Evolutionary conservation across 2,113 vertebrate genomes (phyloP).

Genomic region (Boulengeromyrus knoepffleri): DNA sequence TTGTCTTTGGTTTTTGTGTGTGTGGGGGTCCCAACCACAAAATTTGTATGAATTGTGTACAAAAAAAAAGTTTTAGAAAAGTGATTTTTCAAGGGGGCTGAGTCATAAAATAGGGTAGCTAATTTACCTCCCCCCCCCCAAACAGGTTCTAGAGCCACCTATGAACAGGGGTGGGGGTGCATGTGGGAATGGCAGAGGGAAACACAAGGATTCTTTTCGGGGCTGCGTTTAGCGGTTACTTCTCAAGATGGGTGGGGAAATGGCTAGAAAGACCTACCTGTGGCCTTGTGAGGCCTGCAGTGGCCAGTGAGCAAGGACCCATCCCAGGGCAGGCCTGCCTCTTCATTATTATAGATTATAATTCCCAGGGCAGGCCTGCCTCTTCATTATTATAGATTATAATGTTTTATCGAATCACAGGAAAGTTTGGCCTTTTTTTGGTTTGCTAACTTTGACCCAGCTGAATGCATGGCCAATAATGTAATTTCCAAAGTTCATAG

Average conservation of each 20-base stretch:
- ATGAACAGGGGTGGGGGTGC: slow-evolving; percentile 19
- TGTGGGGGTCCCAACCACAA: not conserved
- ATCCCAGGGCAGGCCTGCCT: not conserved
- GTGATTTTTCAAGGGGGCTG: not conserved
- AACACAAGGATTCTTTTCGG: slow-evolving; percentile 44
- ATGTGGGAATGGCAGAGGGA: slow-evolving; percentile 46
- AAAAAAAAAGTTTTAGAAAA: not conserved
- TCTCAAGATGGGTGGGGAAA: slow-evolving; percentile 48
- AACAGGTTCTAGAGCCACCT: not conserved
- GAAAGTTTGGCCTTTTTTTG: not conserved
- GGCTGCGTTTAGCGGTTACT: slow-evolving; percentile 48
- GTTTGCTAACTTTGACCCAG: not conserved
- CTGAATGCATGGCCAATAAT: not conserved
- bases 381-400: not conserved
- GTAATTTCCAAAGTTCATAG: not conserved
- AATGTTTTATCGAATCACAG: not conserved
- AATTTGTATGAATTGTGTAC: not conserved
- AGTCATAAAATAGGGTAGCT: not conserved
- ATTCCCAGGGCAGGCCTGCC: not conserved
- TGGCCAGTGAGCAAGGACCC: not conserved
- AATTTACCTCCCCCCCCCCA: too few species aligned
- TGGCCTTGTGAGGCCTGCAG: not conserved
- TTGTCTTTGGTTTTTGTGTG: not conserved
- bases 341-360: not conserved
- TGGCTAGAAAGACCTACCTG: slow-evolving; percentile 40